A percentile compares a stretch with the other conserved stretches of the same genome.
Conservation (phyloP, 2,888 invertebrate genomes). For the Allolobophora icterica region DNA sequence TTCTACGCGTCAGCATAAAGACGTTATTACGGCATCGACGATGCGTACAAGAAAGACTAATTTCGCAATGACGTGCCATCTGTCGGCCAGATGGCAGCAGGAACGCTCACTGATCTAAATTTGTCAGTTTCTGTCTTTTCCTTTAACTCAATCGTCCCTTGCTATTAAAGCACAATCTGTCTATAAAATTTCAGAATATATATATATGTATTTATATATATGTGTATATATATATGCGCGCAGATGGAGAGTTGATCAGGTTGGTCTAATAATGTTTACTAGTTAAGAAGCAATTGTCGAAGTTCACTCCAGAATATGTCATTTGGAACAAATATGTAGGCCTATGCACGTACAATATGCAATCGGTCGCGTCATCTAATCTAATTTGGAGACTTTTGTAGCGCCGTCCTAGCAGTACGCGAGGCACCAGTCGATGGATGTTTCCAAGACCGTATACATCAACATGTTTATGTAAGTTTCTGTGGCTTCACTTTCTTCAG, state of each 20-base stretch:
- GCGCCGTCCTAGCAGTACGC: too few relatives aligned
- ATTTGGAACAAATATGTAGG: neutral
- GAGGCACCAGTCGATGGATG: too few relatives aligned
- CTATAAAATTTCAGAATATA: too few relatives aligned
- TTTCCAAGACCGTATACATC: too few relatives aligned
- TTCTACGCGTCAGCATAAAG: neutral
- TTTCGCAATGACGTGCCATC: neutral
- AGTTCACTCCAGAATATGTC: neutral
- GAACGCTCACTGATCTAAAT: constrained; percentile 7
- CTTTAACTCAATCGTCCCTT: neutral
- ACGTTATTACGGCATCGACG: constrained; percentile 8
- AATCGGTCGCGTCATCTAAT: neutral
- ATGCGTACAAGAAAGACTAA: neutral
- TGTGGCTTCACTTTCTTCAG: too few relatives aligned
- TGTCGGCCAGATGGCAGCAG: constrained; percentile 6
- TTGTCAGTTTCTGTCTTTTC: neutral
- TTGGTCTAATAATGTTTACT: neutral
- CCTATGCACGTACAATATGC: too few relatives aligned
- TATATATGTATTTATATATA: too few relatives aligned
- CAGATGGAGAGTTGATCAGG: neutral
- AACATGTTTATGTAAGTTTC: too few relatives aligned
- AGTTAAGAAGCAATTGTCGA: neutral
- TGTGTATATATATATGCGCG: too few relatives aligned
- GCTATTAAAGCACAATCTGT: neutral
- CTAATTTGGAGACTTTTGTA: neutral